Evolutionary conservation across 2,888 invertebrate species (phyloP), one percentile per base, ranked within the genome.

Genomic region (Julus scanicus): DNA sequence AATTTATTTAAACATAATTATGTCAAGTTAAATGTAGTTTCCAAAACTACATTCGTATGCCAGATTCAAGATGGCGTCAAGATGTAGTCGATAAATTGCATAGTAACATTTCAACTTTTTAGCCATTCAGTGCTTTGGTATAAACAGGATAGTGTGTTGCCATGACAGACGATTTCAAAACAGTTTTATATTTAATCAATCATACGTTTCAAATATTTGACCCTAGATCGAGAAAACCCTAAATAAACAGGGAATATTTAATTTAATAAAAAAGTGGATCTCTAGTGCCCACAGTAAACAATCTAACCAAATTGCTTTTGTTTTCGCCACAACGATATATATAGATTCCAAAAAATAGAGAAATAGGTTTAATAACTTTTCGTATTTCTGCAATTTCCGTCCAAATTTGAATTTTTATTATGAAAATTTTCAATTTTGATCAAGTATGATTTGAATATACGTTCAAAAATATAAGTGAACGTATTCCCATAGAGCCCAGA

Each of bases 361-460:
- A 17, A 6, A n/a, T 4, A 9, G 53, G 15, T 15, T 53, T 80
- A 80, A 80, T 80, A 80, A 9, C 29, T 80, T 80, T 80, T 80
- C 80, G 29, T 37, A 80, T 80, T 80, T 80, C 37, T 37, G 1
- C 80, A 80, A 53, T 53, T 53, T 53, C 15, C 4, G 15, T 53
- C 53, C 53, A 80, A 37, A 37, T 80, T 80, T 80, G 71, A 71
- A 71, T 37, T 80, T 80, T 37, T 80, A 37, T 80, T 37, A 80
- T 80, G 80, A 13, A 80, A 80, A 80, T 80, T 80, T 80, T 80
- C 80, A 80, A 80, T 37, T 80, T 80, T 80, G 71, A 71, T 71
- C 80, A 37, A 13, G 71, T 20, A 71, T 71, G 71, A 71, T 71
- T 80, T 80, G 80, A 80, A 80, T 80, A 80, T 80, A 37, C 37